Evolutionary conservation across 2,888 invertebrate species (phyloP).

Genomic region (Eulithis prunata): DNA sequence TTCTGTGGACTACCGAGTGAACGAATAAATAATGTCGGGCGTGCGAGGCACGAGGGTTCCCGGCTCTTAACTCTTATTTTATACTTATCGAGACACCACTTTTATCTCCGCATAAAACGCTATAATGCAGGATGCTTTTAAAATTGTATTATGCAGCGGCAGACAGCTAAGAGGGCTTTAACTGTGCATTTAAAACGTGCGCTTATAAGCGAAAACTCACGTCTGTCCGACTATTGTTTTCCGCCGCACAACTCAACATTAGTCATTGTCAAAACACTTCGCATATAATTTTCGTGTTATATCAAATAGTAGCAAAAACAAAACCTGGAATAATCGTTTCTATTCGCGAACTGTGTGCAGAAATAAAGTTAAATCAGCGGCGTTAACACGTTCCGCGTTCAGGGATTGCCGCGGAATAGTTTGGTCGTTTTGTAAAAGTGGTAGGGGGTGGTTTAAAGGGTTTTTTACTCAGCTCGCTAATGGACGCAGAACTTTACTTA

Average conservation of each 20-base stretch:
- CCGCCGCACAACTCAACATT: constrained; percentile 26
- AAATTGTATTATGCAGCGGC: constrained; percentile 61
- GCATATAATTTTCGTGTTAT: constrained; percentile 23
- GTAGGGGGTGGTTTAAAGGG: constrained; percentile 54
- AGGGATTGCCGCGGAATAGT: constrained; percentile 68
- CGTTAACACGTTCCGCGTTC: constrained; percentile 66
- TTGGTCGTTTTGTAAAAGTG: constrained; percentile 62
- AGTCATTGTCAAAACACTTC: constrained; percentile 32
- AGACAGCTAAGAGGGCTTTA: constrained; percentile 49
- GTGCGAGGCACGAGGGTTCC: constrained; percentile 47
- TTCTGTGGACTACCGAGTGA: constrained; percentile 49
- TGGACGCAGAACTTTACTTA: constrained; percentile 70
- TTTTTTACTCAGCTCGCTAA: constrained; percentile 63
- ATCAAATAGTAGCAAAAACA: constrained; percentile 24
- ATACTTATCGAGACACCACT: constrained; percentile 74
- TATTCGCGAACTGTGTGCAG: constrained; percentile 54
- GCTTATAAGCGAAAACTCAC: constrained; percentile 41
- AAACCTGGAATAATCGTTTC: constrained; percentile 39
- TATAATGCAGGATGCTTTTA: constrained; percentile 67
- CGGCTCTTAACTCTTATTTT: constrained; percentile 63
- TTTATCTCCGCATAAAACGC: constrained; percentile 71
- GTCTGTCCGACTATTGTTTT: constrained; percentile 38
- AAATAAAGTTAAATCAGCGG: constrained; percentile 72
- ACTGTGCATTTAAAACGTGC: constrained; percentile 48
- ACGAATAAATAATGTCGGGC: constrained; percentile 58